A percentile compares a stretch with the other conserved stretches of the same genome.
Evolutionary conservation across 2,797 vertebrate species (phyloP).

Genomic region (Urocyon cinereoargenteus): DNA sequence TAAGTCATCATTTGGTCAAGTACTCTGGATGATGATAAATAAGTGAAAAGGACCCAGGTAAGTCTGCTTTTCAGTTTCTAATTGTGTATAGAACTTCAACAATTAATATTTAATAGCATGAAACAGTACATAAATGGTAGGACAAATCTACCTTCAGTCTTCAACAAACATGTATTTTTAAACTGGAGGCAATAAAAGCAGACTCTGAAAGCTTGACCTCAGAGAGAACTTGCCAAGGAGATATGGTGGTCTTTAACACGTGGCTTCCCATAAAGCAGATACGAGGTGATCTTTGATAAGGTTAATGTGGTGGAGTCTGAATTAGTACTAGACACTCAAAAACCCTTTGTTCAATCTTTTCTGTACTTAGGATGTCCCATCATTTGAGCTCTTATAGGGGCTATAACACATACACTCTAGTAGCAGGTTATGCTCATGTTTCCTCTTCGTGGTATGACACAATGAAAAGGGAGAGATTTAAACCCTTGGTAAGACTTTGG

Average conservation of each 20-base stretch:
- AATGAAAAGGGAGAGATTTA: background rate
- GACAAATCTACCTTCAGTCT: background rate
- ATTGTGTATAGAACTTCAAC: background rate
- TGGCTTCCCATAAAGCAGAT: background rate
- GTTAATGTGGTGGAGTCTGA: background rate
- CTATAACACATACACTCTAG: background rate
- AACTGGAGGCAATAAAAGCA: constrained; percentile 4
- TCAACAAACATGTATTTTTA: constrained; percentile 55
- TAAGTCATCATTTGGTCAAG: background rate
- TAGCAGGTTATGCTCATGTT: background rate
- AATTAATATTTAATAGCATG: background rate
- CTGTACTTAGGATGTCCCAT: background rate
- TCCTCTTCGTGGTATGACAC: background rate
- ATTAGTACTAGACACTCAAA: background rate
- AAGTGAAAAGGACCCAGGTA: background rate
- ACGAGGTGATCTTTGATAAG: background rate
- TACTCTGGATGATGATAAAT: background rate
- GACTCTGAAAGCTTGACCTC: background rate
- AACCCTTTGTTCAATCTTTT: background rate
- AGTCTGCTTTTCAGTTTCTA: background rate
- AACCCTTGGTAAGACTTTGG: background rate
- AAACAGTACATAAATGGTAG: background rate
- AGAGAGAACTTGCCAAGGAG: background rate
- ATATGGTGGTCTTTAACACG: background rate
- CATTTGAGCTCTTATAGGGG: background rate